Conservation (phyloP, 2,888 invertebrate genomes). For the Pollenia labialis region DNA sequence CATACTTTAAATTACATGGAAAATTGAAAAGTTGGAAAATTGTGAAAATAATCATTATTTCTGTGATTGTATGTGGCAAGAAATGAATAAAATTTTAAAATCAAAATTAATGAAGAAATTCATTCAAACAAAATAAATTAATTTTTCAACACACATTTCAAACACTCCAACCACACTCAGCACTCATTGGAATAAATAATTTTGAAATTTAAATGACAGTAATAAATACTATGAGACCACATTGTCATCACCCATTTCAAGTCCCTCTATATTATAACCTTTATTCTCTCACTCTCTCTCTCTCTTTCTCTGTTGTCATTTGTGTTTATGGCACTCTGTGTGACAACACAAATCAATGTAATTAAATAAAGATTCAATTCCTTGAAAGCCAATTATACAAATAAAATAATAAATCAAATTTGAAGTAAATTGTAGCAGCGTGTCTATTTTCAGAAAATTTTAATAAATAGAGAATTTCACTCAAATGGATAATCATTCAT, state of each 20-base stretch:
- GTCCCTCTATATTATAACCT: neutral
- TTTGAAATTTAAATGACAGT: constrained; percentile 43
- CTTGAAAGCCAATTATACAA: constrained; percentile 69
- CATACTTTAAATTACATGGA: neutral
- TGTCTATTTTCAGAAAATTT: neutral
- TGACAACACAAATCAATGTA: constrained; percentile 63
- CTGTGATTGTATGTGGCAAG: constrained; percentile 22
- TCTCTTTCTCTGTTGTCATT: neutral
- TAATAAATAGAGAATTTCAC: neutral
- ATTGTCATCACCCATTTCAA: constrained; percentile 5
- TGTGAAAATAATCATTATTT: constrained; percentile 32
- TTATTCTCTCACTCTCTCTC: neutral
- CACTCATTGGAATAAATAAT: constrained; percentile 37
- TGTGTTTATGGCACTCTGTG: constrained; percentile 13
- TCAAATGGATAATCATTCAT: constrained; percentile 18
- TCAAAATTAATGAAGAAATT: constrained; percentile 48
- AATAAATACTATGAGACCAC: constrained; percentile 29
- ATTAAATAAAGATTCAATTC: constrained; percentile 69
- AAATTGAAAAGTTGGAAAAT: constrained; percentile 30
- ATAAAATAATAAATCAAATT: constrained; percentile 72
- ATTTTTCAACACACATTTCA: constrained; percentile 19
- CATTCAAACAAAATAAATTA: constrained; percentile 28
- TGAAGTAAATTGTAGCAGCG: constrained; percentile 26
- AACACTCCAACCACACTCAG: constrained; percentile 1
- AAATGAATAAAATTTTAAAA: constrained; percentile 35